A percentile compares a stretch with the other conserved stretches of the same genome.
These are phyloP conservation scores for Leptopilina myrica DNA, from an alignment of 2,888 invertebrate species.

Conservation along the genomic window DNA sequence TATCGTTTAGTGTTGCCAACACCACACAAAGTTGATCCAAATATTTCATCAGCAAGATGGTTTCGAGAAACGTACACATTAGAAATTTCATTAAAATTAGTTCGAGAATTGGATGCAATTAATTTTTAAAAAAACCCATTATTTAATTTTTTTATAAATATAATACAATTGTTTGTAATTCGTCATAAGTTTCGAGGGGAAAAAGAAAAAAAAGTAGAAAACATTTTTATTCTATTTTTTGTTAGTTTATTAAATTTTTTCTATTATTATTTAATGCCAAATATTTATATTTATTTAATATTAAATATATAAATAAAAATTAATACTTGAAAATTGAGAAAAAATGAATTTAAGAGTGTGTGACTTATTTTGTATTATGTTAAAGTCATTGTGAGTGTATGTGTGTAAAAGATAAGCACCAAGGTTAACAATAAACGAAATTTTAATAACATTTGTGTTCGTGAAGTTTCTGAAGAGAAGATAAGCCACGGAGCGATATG, in stretches of 20 bases:
- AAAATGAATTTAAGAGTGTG: too few species aligned
- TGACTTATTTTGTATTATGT: neutral
- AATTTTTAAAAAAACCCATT: conserved; percentile 83
- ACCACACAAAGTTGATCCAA: conserved; percentile 89
- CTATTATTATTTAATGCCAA: too few species aligned
- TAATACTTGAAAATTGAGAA: too few species aligned
- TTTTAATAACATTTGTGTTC: neutral
- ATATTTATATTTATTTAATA: too few species aligned
- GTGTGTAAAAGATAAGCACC: neutral
- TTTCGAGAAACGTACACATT: conserved; percentile 82
- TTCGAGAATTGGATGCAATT: conserved; percentile 89
- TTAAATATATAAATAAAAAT: too few species aligned
- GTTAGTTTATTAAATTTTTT: too few species aligned
- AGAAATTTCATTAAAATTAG: conserved; percentile 84
- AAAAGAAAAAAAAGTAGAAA: too few species aligned
- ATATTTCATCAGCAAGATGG: conserved; percentile 89
- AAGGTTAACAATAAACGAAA: neutral
- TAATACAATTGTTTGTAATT: too few species aligned
- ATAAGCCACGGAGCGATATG: neutral
- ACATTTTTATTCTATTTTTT: too few species aligned
- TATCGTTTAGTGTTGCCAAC: conserved; percentile 86
- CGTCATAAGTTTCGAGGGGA: too few species aligned
- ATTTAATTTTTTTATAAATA: too few species aligned
- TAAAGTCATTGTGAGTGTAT: neutral
- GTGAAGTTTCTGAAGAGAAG: neutral